A percentile compares a stretch with the other conserved stretches of the same genome.
phyloP scores from a whole-genome alignment of 2,888 invertebrate genomes.

The Allophyes oxyacanthae region DNA sequence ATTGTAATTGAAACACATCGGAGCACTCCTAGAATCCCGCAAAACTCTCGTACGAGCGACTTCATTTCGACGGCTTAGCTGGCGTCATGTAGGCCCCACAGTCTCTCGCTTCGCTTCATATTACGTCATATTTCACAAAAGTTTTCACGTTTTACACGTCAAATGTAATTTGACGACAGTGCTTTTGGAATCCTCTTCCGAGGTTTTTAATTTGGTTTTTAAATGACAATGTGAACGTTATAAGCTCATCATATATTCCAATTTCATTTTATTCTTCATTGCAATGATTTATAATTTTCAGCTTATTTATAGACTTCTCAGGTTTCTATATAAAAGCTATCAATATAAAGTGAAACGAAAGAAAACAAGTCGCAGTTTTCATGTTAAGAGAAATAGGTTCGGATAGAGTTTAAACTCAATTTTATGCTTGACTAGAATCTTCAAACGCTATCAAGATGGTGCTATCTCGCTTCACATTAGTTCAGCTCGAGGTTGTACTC shows the following conservation, averaged over 20 bases:
- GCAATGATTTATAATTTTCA: no score
- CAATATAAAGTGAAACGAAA: no score
- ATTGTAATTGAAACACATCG: constrained; percentile 53
- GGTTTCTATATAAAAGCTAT: no score
- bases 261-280: no score
- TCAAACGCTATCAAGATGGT: constrained; percentile 28
- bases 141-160: constrained; percentile 43
- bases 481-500: constrained; percentile 31
- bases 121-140: constrained; percentile 50
- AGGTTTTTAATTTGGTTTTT: constrained; percentile 28
- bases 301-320: no score
- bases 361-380: constrained; percentile 15
- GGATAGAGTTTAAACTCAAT: constrained; percentile 38
- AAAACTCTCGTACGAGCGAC: constrained; percentile 50
- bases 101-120: constrained; percentile 13
- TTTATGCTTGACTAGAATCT: constrained; percentile 36
- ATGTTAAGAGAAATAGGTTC: constrained; percentile 19
- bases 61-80: constrained; percentile 55
- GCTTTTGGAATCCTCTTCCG: constrained; percentile 27
- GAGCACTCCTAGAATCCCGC: constrained; percentile 49
- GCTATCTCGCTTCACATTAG: constrained; percentile 29
- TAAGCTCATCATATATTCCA: no score
- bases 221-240: no score
- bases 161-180: constrained; percentile 44
- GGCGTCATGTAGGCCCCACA: constrained; percentile 34